Conservation (phyloP, 2,888 invertebrate species). For the Leucophenga montana region DNA sequence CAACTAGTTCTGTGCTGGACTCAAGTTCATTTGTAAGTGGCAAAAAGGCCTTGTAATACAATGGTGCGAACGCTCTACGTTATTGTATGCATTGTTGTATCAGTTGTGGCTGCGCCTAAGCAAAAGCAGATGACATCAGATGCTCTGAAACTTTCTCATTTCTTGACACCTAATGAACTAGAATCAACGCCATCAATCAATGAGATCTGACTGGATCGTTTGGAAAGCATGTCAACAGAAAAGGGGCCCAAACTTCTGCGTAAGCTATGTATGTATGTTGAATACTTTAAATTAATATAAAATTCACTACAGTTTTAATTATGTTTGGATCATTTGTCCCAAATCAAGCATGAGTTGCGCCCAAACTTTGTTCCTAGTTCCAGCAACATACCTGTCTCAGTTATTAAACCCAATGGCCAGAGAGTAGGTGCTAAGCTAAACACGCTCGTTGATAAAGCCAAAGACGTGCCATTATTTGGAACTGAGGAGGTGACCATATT, state of each 20-base stretch:
- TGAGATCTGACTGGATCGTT: slow-evolving; percentile 52
- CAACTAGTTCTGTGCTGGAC: no score
- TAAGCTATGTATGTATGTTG: slow-evolving; percentile 57
- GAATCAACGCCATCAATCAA: slow-evolving; percentile 60
- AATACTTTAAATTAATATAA: not conserved
- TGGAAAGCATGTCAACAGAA: slow-evolving; percentile 59
- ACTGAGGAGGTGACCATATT: slow-evolving; percentile 67
- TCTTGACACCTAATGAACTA: slow-evolving; percentile 56
- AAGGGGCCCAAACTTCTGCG: slow-evolving; percentile 60
- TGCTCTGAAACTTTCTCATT: slow-evolving; percentile 56
- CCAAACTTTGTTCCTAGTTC: slow-evolving; percentile 64
- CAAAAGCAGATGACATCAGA: slow-evolving; percentile 40
- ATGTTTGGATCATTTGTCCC: slow-evolving; percentile 53
- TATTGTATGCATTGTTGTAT: slow-evolving; percentile 57
- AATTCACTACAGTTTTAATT: not conserved
- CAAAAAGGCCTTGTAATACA: no score
- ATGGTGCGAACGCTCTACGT: slow-evolving; percentile 56
- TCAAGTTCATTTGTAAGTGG: no score
- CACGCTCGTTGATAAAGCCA: slow-evolving; percentile 52
- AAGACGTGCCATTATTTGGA: slow-evolving; percentile 51
- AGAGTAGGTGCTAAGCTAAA: slow-evolving; percentile 54
- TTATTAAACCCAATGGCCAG: slow-evolving; percentile 57
- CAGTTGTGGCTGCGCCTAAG: slow-evolving; percentile 43
- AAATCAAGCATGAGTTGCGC: slow-evolving; percentile 51
- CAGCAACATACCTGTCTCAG: slow-evolving; percentile 59